Base-by-base conservation (phyloP, 2,888 invertebrate genomes). In the Platycheirus rosarum region DNA sequence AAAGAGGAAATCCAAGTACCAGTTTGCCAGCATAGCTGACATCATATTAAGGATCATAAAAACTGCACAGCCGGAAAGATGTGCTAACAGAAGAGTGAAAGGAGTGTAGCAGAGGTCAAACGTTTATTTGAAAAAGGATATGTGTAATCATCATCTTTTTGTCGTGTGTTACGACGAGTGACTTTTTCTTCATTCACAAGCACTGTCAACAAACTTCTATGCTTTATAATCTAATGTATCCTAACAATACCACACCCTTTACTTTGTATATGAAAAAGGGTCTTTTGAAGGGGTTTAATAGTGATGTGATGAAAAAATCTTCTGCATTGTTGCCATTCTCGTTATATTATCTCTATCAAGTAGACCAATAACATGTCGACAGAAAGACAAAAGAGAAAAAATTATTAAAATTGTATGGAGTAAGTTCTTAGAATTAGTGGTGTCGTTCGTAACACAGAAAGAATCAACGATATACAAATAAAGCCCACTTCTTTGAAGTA, bases 401-500 rank as follows among this genome's bases (percentile, higher is more conserved):
- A 69, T 65, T 55, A 77, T 70, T 71, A 71, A 71, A 18, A 78
- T 60, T 78, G 42, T 71, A 78, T 78, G 71, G 66, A 78, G 71
- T 78, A 71, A n/a, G n/a, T n/a, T n/a, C n/a, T n/a, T n/a, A n/a
- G n/a, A 71, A 78, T 78, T 78, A 78, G 65, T 60, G 66, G 57
- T 66, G 77, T 29, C 71, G 53, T 65, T n/a, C 49, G 42, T 37
- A 18, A 14, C 7, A 1, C 55, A 35, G 37, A 16, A 14, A 13
- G 5, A 37, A 37, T 35, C 13, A 9, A 37, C 37, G 37, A 55
- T 32, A 20, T n/a, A n/a, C n/a, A 55, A 23, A 23, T 23, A 23
- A 23, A 23, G 4, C 6, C 14, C 14, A 6, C 42, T n/a, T n/a
- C n/a, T n/a, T n/a, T n/a, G n/a, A n/a, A n/a, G n/a, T n/a, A n/a